Evolutionary conservation across 2,113 vertebrate genomes (phyloP).

Genomic region (Ancistrus triradiatus): DNA sequence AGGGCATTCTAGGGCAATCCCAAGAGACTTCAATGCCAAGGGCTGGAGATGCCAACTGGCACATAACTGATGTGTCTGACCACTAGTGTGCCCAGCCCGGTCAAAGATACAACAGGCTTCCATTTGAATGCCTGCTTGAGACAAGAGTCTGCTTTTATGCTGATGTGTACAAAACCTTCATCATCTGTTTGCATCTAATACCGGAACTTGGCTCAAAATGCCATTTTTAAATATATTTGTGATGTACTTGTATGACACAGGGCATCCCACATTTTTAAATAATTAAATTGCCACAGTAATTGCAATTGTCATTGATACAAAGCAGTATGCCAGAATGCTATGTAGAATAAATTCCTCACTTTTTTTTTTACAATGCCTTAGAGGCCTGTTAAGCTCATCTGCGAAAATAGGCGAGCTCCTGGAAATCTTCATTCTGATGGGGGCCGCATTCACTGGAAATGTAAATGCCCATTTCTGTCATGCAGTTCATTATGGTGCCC

Average conservation of each 20-base stretch:
- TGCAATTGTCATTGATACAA: too few relatives aligned
- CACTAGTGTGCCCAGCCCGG: conserved; percentile 17
- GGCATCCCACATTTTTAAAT: too few relatives aligned
- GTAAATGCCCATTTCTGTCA: conserved; percentile 43
- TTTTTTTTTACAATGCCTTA: conserved; percentile 10
- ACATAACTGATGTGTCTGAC: conserved; percentile 27
- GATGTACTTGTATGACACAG: too few relatives aligned
- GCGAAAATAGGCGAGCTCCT: conserved; percentile 19
- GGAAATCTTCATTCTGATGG: conserved; percentile 34
- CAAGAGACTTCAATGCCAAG: conserved; percentile 45
- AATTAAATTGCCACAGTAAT: too few relatives aligned
- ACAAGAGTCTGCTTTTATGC: background rate
- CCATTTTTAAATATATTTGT: too few relatives aligned
- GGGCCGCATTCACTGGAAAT: conserved; percentile 43
- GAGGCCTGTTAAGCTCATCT: conserved; percentile 10
- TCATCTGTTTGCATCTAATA: background rate
- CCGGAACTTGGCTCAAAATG: too few relatives aligned
- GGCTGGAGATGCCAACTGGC: conserved; percentile 38
- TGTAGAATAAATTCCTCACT: conserved; percentile 19
- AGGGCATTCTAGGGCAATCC: conserved; percentile 44
- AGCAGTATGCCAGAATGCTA: background rate
- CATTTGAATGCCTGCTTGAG: conserved; percentile 10
- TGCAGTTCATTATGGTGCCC: conserved; percentile 41
- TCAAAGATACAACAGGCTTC: conserved; percentile 10
- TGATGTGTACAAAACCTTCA: too few relatives aligned